These are phyloP conservation scores for Parnassius mnemosyne DNA, from an alignment of 2,888 invertebrate genomes.

Conservation along the genomic window DNA sequence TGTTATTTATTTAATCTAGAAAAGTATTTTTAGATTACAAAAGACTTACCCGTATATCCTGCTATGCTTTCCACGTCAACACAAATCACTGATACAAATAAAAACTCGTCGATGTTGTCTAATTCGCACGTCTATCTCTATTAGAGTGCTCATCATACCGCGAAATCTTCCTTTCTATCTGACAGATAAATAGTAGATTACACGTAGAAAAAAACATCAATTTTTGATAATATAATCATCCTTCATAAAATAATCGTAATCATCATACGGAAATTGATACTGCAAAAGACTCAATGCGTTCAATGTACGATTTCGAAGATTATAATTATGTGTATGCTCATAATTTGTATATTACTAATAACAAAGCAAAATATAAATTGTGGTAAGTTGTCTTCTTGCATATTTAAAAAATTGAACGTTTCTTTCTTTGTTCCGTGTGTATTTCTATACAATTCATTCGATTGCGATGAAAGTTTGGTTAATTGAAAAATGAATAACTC, in stretches of 20 bases:
- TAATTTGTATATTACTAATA: no score
- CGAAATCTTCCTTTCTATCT: constrained; percentile 36
- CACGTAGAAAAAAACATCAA: constrained; percentile 41
- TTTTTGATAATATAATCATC: constrained; percentile 48
- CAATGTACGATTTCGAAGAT: neutral
- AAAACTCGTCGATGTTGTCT: constrained; percentile 25
- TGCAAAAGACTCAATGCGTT: constrained; percentile 2
- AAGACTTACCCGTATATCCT: constrained; percentile 19
- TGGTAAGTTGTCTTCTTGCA: no score
- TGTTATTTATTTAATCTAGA: no score
- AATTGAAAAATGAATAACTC: no score
- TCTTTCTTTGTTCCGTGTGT: no score
- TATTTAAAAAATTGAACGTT: no score
- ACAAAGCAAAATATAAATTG: no score
- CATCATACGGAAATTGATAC: constrained; percentile 29
- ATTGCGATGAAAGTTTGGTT: no score
- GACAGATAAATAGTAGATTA: constrained; percentile 46
- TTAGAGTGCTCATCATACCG: constrained; percentile 41
- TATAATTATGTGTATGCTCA: neutral
- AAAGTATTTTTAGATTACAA: neutral
- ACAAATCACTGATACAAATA: constrained; percentile 19
- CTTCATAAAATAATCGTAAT: constrained; percentile 40
- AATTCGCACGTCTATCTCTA: constrained; percentile 33
- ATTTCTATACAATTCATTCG: no score
- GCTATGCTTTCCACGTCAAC: constrained; percentile 7